Evolutionary conservation across 2,888 invertebrate genomes (phyloP), one percentile per base, ranked within the genome.

Genomic region (Flexamia atlantica): DNA sequence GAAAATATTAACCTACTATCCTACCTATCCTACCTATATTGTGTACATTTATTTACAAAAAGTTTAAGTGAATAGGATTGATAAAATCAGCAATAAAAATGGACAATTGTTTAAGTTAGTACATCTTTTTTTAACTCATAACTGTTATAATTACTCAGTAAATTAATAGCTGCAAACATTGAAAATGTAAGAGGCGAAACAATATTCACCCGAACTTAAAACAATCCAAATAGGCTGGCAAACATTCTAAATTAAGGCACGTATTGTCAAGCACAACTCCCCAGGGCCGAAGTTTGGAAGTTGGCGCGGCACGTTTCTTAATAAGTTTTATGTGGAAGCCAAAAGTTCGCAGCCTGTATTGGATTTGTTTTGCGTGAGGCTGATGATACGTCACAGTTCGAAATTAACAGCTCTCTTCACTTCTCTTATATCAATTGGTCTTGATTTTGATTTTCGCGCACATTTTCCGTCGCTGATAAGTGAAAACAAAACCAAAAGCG

Each of bases 281-380:
- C 76, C 9, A 23, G 14, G 40, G 76, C 5, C 76, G 3, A 50
- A 50, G 12, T 76, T 76, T 36, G 12, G 3, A 76, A 76, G 46
- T 50, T 76, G 28, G 40, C 23, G 42, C 23, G 76, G 40, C 76
- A 76, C 76, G 76, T 76, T 76, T 23, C 76, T 76, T 76, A 76
- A 76, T 76, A 76, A 76, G 76, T 76, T 76, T 76, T 76, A 76
- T 76, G 76, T 76, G 76, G 28, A 76, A 76, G 76, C 76, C 76
- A 76, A 76, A 76, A 76, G 76, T 76, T 76, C 40, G 46, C 50
- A 76, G 25, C 50, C 76, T 50, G 76, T 76, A 76, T 76, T 76
- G 30, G 76, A 76, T 76, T 76, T 76, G 76, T 76, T 76, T 76
- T 76, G 76, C 76, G 76, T 76, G 76, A 76, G 50, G n/a, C 50